A percentile compares a stretch with the other conserved stretches of the same genome.
These are phyloP conservation scores for Erebia aethiops DNA, from an alignment of 2,888 invertebrate genomes.

Conservation along the genomic window DNA sequence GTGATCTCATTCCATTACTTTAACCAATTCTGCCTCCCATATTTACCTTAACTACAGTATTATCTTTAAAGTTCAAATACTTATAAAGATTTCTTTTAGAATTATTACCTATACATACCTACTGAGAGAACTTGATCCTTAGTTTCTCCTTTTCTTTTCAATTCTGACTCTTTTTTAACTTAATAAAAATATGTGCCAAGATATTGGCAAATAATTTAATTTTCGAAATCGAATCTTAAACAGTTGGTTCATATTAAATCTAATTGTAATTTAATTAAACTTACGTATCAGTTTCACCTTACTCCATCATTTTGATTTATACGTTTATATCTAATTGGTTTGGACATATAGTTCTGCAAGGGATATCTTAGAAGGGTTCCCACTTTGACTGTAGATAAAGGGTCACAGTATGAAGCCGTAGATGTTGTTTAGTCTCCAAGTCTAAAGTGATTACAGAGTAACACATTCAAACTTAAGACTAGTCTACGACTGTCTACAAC, in stretches of 20 bases:
- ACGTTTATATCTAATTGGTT: conserved; percentile 71
- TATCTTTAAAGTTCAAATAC: too few relatives aligned
- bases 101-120: too few relatives aligned
- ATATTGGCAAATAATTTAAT: too few relatives aligned
- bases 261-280: conserved; percentile 21
- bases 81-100: too few relatives aligned
- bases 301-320: conserved; percentile 69
- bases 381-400: conserved; percentile 64
- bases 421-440: conserved; percentile 29
- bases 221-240: too few relatives aligned
- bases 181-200: too few relatives aligned
- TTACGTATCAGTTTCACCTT: conserved; percentile 29
- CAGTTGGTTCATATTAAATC: background rate
- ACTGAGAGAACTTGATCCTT: too few relatives aligned
- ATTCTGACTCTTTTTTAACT: too few relatives aligned
- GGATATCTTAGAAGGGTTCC: conserved; percentile 63
- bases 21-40: too few relatives aligned
- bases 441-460: conserved; percentile 23
- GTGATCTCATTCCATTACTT: too few relatives aligned
- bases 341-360: conserved; percentile 53
- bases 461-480: conserved; percentile 19
- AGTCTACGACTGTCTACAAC: background rate
- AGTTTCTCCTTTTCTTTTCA: too few relatives aligned
- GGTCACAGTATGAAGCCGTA: conserved; percentile 42
- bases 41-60: too few relatives aligned